A percentile compares a stretch with the other conserved stretches of the same genome.
Evolutionary conservation across 2,113 vertebrate genomes (phyloP).

Genomic region (Gallinago jamesoni): DNA sequence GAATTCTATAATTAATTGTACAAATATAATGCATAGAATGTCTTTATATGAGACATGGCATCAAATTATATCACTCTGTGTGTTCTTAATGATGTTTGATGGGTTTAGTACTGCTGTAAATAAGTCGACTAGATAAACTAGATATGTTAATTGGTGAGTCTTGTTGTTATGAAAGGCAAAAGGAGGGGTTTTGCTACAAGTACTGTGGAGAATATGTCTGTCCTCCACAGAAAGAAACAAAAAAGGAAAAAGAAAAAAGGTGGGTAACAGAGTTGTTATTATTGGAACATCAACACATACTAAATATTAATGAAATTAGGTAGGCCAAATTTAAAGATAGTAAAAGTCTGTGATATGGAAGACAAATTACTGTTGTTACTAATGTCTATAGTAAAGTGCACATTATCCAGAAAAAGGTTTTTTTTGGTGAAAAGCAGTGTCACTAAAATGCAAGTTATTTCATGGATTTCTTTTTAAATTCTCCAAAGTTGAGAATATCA

Average conservation of each 20-base stretch:
- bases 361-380: neutral
- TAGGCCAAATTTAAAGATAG: neutral
- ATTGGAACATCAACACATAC: neutral
- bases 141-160: neutral
- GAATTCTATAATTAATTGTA: neutral
- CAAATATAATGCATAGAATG: neutral
- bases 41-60: neutral
- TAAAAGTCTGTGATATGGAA: neutral
- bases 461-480: neutral
- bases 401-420: neutral
- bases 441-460: neutral
- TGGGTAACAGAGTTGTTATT: neutral
- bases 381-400: neutral
- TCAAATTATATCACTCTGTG: neutral
- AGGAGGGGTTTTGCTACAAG: rapidly evolving
- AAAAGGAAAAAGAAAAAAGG: neutral
- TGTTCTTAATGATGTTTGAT: neutral
- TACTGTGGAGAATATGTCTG: neutral
- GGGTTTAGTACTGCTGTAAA: neutral
- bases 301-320: neutral
- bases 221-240: neutral
- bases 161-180: neutral
- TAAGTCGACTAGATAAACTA: neutral
- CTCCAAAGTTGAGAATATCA: neutral
- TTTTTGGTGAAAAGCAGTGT: neutral